A percentile compares a stretch with the other conserved stretches of the same genome.
phyloP scores from a whole-genome alignment of 2,888 invertebrate species.

The Dolomedes plantarius region DNA sequence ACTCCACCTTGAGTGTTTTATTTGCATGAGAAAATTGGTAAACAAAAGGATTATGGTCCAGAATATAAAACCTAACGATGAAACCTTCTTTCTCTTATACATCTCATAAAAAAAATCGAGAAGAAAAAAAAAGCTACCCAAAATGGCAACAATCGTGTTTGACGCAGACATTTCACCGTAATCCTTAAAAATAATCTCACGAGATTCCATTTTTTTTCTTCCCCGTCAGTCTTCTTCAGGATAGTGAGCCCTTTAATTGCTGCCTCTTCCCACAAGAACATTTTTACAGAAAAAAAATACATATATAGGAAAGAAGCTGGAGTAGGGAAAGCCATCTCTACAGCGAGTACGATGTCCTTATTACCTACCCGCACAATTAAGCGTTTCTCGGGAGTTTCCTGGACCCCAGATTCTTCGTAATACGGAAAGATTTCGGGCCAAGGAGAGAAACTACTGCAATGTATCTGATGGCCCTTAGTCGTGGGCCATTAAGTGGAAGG shows the following conservation, averaged over 20 bases:
- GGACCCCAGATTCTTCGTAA: not conserved
- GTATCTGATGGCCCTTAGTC: conserved; percentile 1
- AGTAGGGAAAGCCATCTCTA: not conserved
- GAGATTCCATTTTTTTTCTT: not conserved
- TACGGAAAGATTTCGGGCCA: not conserved
- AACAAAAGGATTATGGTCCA: too few species aligned
- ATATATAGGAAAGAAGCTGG: not conserved
- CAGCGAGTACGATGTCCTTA: not conserved
- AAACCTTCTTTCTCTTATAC: not conserved
- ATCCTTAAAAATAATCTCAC: not conserved
- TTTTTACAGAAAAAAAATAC: not conserved
- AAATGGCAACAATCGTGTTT: not conserved
- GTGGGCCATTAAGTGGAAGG: not conserved
- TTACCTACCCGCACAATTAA: not conserved
- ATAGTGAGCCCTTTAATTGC: not conserved
- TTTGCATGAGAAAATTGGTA: too few species aligned
- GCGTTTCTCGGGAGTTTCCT: not conserved
- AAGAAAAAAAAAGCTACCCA: not conserved
- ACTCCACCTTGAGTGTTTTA: too few species aligned
- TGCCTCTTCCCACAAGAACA: not conserved
- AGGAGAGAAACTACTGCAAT: not conserved
- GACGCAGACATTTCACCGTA: not conserved
- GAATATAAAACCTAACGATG: not conserved
- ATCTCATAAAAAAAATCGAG: not conserved
- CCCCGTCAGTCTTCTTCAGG: not conserved